Evolutionary conservation across 2,888 invertebrate species (phyloP).

Genomic region (Xanthostigma xanthostigma): DNA sequence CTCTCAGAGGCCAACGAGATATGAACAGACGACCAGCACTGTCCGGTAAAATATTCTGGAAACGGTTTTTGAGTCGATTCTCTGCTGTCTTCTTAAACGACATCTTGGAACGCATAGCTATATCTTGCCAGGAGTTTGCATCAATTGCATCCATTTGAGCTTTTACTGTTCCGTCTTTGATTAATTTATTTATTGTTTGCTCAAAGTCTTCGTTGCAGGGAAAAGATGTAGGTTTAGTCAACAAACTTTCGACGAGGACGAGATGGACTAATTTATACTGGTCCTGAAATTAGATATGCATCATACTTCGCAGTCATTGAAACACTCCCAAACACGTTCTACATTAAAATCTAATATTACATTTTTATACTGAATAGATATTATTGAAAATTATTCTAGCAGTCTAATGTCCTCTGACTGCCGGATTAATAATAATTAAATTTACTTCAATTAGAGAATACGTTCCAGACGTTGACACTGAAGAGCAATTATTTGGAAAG

Average conservation of each 20-base stretch:
- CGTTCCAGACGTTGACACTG: too few relatives aligned
- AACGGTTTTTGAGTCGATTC: constrained; percentile 24
- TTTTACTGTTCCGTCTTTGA: constrained; percentile 18
- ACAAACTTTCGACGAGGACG: constrained; percentile 27
- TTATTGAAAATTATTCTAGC: too few relatives aligned
- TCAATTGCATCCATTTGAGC: constrained; percentile 24
- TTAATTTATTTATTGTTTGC: constrained; percentile 16
- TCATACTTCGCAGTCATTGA: neutral
- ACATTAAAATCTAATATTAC: too few relatives aligned
- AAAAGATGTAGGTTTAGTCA: constrained; percentile 24
- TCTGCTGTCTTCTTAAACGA: too few relatives aligned
- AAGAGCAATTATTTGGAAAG: too few relatives aligned
- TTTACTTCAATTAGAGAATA: too few relatives aligned
- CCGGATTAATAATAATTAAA: too few relatives aligned
- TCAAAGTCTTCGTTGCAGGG: constrained; percentile 23
- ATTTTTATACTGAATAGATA: too few relatives aligned
- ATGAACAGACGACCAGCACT: constrained; percentile 23
- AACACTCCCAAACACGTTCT: too few relatives aligned
- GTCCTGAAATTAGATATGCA: constrained; percentile 15
- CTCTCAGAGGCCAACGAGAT: constrained; percentile 22
- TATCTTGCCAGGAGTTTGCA: constrained; percentile 28
- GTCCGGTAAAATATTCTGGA: constrained; percentile 25
- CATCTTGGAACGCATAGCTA: constrained; percentile 21
- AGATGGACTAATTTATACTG: constrained; percentile 33
- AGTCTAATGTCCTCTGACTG: too few relatives aligned